A percentile compares a stretch with the other conserved stretches of the same genome.
Conservation (phyloP, 1,140 invertebrate species). For the Ceratina calcarata region DNA sequence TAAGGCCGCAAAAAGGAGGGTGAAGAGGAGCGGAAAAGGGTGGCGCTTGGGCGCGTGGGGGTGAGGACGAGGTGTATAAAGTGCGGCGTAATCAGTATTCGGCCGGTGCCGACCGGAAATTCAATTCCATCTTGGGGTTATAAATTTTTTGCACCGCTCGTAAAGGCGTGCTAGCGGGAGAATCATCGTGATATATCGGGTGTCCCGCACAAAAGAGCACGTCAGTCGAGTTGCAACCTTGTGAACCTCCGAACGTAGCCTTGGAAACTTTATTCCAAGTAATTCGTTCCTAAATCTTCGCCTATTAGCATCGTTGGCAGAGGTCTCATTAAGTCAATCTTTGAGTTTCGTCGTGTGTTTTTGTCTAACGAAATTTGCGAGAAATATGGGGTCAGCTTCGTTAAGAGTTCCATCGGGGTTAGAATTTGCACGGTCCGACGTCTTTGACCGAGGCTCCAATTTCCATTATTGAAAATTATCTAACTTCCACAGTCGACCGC, state of each 20-base stretch:
- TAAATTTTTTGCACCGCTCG: conserved; percentile 64
- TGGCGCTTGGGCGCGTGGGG: neutral
- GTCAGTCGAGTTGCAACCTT: neutral
- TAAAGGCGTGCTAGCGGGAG: conserved; percentile 55
- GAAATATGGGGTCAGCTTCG: no score
- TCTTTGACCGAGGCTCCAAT: neutral
- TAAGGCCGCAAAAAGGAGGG: conserved; percentile 39
- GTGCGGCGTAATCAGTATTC: conserved; percentile 62
- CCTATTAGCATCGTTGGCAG: no score
- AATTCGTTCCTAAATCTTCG: no score
- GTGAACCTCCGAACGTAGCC: neutral
- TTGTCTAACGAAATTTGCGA: no score
- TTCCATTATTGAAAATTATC: conserved; percentile 36
- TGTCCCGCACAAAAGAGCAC: conserved; percentile 50
- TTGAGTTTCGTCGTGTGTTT: no score
- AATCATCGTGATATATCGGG: conserved; percentile 58
- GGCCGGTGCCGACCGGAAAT: conserved; percentile 52
- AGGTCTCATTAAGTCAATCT: no score
- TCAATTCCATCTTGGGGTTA: conserved; percentile 64
- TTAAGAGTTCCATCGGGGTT: neutral
- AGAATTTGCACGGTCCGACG: neutral
- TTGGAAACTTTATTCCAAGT: no score
- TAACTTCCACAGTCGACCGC: neutral
- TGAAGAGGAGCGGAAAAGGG: neutral
- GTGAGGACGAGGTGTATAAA: conserved; percentile 38